Evolutionary conservation across 2,113 vertebrate species (phyloP).

Genomic region (Hassar affinis): DNA sequence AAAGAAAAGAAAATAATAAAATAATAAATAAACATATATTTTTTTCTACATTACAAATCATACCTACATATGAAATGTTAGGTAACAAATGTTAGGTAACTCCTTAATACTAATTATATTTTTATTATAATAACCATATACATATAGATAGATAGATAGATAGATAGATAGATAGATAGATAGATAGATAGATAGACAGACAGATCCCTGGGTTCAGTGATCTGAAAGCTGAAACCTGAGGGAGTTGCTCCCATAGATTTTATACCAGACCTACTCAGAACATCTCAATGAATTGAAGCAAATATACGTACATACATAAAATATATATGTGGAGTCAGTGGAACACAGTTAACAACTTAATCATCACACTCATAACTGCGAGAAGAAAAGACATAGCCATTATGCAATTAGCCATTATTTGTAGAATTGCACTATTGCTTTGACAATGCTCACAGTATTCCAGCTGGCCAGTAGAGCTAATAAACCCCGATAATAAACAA

Average conservation of each 20-base stretch:
- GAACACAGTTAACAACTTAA: constrained; percentile 89
- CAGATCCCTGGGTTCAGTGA: background rate
- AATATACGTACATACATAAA: background rate
- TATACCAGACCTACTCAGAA: constrained; percentile 40
- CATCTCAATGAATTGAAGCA: constrained; percentile 56
- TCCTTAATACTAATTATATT: too few relatives aligned
- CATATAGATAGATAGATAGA: too few relatives aligned
- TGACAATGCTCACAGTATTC: constrained; percentile 73
- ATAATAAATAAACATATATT: too few relatives aligned
- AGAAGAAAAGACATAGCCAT: constrained; percentile 47
- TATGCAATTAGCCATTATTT: constrained; percentile 48
- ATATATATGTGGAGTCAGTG: constrained; percentile 83
- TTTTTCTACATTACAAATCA: too few relatives aligned
- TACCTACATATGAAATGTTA: too few relatives aligned
- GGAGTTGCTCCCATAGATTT: constrained; percentile 30
- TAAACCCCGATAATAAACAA: constrained; percentile 26
- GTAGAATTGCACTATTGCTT: constrained; percentile 88
- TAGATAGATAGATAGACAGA: too few relatives aligned
- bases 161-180: too few relatives aligned
- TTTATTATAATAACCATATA: background rate
- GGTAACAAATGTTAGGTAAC: too few relatives aligned
- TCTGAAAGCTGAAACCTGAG: background rate
- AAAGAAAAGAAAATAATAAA: too few relatives aligned
- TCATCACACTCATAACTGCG: constrained; percentile 78
- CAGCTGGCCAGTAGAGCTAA: constrained; percentile 11